Evolutionary conservation across 2,797 vertebrate genomes (phyloP), one percentile per base, ranked within the genome.

Genomic region (Protosalanx chinensis): DNA sequence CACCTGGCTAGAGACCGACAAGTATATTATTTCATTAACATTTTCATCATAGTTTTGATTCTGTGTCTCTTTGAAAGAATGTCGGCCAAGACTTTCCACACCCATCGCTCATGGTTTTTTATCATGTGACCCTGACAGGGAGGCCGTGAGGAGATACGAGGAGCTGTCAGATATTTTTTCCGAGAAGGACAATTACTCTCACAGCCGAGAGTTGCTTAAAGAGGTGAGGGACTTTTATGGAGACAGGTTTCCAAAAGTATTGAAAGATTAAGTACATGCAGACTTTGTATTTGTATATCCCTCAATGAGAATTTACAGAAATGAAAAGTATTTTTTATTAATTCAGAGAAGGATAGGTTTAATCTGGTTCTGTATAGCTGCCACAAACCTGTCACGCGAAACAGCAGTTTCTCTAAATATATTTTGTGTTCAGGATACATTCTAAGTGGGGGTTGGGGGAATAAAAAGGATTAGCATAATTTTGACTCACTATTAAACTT

Each of bases 101-200:
- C 37, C 16, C 29, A 32, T 67, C 46, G 32, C 49, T 57, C 4
- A 0, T 6, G 70, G 67, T 61, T 76, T 57, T 1, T 73, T 69
- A 6, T 72, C 61, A 0, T 33, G 68, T 70, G 10, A 32, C 67
- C 37, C 20, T 64, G 16, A 77, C 90, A 96, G 94, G 84, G 94
- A 95, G 16, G 88, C 83, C 0, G 77, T 93, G 75, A 92, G 81
- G 81, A 93, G 88, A 83, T 95, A 94, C 5, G 93, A 93, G 83
- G 94, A 94, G 13, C 88, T 93, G 86, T 92, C 91, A 0, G 87
- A 93, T 23, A 93, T 96, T 72, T 97, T 96, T 88, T 97, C 95
- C 0, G 95, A 97, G 77, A 92, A 94, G 83, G 94, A 98, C 88
- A 98, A 98, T 88, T 96, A 95, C 82, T 93, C 94, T 1, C 95